Evolutionary conservation across 2,888 invertebrate species (phyloP).

Genomic region (Cantharis rustica): DNA sequence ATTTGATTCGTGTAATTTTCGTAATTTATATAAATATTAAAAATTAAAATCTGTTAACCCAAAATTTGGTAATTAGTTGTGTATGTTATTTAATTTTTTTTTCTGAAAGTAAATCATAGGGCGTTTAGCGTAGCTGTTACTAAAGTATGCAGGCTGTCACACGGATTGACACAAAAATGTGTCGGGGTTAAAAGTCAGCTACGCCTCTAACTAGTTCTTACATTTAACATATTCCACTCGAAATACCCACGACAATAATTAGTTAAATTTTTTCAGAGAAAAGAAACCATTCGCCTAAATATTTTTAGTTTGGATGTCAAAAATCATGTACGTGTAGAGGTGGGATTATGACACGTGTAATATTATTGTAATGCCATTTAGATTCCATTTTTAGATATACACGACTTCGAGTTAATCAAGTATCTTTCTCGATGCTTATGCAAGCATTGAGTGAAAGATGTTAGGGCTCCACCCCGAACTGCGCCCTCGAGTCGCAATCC

Average conservation of each 20-base stretch:
- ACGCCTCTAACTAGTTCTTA: slow-evolving; percentile 25
- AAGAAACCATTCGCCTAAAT: neutral
- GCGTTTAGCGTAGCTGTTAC: slow-evolving; percentile 23
- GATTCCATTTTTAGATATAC: neutral
- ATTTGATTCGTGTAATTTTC: too few relatives aligned
- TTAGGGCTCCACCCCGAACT: slow-evolving; percentile 34
- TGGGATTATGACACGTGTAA: neutral
- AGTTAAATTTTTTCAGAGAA: neutral
- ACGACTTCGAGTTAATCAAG: neutral
- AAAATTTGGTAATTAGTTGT: neutral
- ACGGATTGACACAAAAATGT: slow-evolving; percentile 40
- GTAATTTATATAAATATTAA: neutral
- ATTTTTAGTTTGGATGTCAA: neutral
- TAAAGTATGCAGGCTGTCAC: slow-evolving; percentile 34
- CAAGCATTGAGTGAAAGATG: slow-evolving; percentile 26
- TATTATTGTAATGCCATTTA: neutral
- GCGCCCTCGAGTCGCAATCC: slow-evolving; percentile 41
- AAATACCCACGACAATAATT: neutral
- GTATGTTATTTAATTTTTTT: neutral
- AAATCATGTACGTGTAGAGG: neutral
- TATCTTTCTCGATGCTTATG: slow-evolving; percentile 13
- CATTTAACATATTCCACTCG: slow-evolving; percentile 9
- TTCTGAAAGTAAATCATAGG: neutral
- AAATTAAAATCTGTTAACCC: neutral
- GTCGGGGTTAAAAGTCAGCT: slow-evolving; percentile 29